Percentiles rank a stretch among this genome's conserved stretches.
Evolutionary conservation across 2,888 invertebrate species (phyloP).

Genomic region (Acanthacorydalis orientalis): DNA sequence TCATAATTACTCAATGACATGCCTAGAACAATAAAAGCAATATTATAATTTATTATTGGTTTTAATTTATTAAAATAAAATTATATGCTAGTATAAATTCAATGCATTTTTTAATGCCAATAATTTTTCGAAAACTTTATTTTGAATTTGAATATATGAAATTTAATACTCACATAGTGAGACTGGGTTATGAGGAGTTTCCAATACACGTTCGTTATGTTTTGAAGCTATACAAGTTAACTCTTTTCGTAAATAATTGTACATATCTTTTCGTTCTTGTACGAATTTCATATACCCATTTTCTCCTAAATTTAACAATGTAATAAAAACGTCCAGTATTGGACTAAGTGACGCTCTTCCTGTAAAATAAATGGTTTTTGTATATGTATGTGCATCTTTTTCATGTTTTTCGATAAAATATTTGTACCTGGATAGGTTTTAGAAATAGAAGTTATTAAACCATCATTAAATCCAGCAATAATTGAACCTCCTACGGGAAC

Average conservation of each 20-base stretch:
- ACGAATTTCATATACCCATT: conserved; percentile 42
- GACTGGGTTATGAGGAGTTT: conserved; percentile 48
- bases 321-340: conserved; percentile 58
- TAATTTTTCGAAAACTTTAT: neutral
- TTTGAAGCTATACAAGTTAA: conserved; percentile 35
- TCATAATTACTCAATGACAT: conserved; percentile 27
- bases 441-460: conserved; percentile 42
- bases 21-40: conserved; percentile 18
- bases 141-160: conserved; percentile 17
- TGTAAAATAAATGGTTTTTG: conserved; percentile 12
- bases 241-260: conserved; percentile 37
- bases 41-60: neutral
- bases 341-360: conserved; percentile 58
- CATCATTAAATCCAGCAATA: conserved; percentile 50
- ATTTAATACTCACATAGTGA: conserved; percentile 39
- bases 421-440: conserved; percentile 49
- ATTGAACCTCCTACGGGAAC: conserved; percentile 73
- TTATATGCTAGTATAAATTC: too few species aligned
- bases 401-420: too few species aligned
- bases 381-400: neutral
- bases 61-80: too few species aligned
- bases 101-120: too few species aligned
- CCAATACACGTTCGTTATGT: conserved; percentile 39
- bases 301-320: conserved; percentile 50
- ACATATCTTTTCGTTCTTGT: conserved; percentile 40